These are phyloP conservation scores for Cherax destructor DNA, from an alignment of 1,140 invertebrate genomes.

Conservation along the genomic window DNA sequence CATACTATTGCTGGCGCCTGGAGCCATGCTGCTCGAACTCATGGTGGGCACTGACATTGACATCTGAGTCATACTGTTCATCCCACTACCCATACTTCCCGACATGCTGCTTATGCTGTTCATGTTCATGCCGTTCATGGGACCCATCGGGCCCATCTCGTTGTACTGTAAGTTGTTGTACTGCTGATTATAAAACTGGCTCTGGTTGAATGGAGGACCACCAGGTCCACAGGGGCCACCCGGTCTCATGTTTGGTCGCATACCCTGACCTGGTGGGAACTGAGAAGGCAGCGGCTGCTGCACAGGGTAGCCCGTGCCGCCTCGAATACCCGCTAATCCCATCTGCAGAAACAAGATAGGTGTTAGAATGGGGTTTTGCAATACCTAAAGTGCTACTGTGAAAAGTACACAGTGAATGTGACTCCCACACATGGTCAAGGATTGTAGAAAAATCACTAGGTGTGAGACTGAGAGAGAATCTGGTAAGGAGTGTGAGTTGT, in stretches of 20 bases:
- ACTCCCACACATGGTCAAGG: too few relatives aligned
- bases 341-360: conserved; percentile 16
- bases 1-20: conserved; percentile 64
- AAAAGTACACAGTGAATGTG: too few relatives aligned
- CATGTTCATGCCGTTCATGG: conserved; percentile 76
- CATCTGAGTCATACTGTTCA: conserved; percentile 40
- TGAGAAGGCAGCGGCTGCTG: conserved; percentile 72
- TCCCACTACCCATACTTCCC: conserved; percentile 31
- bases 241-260: conserved; percentile 65
- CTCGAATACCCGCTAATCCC: conserved; percentile 67
- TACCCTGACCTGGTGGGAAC: conserved; percentile 71
- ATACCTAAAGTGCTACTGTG: neutral
- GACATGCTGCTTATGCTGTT: conserved; percentile 70
- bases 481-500: too few relatives aligned
- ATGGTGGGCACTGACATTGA: conserved; percentile 55
- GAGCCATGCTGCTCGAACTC: conserved; percentile 63
- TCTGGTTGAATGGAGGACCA: conserved; percentile 66
- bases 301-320: conserved; percentile 62
- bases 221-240: conserved; percentile 61
- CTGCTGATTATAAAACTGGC: conserved; percentile 69
- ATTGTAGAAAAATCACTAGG: too few relatives aligned
- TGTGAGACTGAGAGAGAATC: too few relatives aligned
- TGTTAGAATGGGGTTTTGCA: neutral
- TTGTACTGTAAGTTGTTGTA: conserved; percentile 77
- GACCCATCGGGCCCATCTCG: conserved; percentile 75